These are phyloP conservation scores for Sycophaga agraensis DNA, from an alignment of 1,140 invertebrate genomes.

Conservation along the genomic window DNA sequence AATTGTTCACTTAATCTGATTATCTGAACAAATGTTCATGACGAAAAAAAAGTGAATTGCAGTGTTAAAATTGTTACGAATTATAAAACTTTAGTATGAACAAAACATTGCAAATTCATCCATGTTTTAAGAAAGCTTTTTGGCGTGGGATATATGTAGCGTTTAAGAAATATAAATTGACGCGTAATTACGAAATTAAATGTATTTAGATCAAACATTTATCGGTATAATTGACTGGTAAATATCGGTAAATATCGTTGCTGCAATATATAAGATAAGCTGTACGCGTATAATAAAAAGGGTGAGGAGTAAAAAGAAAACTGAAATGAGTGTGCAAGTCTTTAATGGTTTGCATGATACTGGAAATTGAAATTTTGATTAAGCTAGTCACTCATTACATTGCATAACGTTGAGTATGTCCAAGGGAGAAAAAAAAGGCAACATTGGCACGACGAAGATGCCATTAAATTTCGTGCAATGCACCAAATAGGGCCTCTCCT, in stretches of 20 bases:
- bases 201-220: conserved; percentile 20
- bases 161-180: conserved; percentile 22
- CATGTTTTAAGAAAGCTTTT: conserved; percentile 11
- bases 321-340: conserved; percentile 3
- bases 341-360: conserved; percentile 2
- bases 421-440: conserved; percentile 1
- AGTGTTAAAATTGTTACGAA: conserved; percentile 3
- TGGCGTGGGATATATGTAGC: conserved; percentile 15
- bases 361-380: conserved; percentile 15
- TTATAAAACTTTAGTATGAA: neutral
- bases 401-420: conserved; percentile 10
- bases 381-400: conserved; percentile 11
- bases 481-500: conserved; percentile 5
- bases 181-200: conserved; percentile 26
- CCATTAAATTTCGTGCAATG: conserved; percentile 18
- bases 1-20: conserved; percentile 6
- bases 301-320: conserved; percentile 14
- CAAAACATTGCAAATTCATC: conserved; percentile 13
- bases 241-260: conserved; percentile 21
- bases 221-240: conserved; percentile 14
- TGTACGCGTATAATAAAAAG: conserved; percentile 25
- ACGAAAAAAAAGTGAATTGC: conserved; percentile 6
- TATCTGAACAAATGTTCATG: conserved; percentile 11
- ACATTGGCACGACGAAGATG: conserved; percentile 2
- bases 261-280: conserved; percentile 19